Percentiles rank a stretch among this genome's conserved stretches.
phyloP scores from a whole-genome alignment of 2,888 invertebrate genomes.

The Trichogramma dendrolimi region DNA sequence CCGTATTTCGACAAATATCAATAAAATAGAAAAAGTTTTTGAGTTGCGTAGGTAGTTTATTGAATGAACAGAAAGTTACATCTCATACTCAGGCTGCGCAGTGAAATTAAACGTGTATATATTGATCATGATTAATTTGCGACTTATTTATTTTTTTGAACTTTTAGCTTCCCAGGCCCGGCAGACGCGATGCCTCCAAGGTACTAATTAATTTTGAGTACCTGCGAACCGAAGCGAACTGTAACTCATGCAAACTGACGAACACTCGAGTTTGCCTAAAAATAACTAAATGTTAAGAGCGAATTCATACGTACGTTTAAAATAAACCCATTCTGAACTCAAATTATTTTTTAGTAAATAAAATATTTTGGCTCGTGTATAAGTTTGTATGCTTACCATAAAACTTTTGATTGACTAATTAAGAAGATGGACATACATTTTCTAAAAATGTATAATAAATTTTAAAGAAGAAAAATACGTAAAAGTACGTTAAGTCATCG shows the following conservation, averaged over 20 bases:
- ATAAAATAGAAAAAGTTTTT: neutral
- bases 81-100: slow-evolving; percentile 46
- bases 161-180: slow-evolving; percentile 54
- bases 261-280: slow-evolving; percentile 1
- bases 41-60: no score
- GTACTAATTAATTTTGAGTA: slow-evolving; percentile 43
- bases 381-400: neutral
- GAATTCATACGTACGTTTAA: slow-evolving; percentile 28
- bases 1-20: neutral
- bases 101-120: slow-evolving; percentile 13
- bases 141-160: slow-evolving; percentile 50
- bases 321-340: slow-evolving; percentile 15
- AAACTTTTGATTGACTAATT: no score
- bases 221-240: slow-evolving; percentile 33
- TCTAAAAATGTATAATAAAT: no score
- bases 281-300: slow-evolving; percentile 26
- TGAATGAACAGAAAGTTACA: slow-evolving; percentile 41
- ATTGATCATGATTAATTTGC: slow-evolving; percentile 44
- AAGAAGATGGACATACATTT: no score
- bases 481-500: no score
- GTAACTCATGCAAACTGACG: slow-evolving; percentile 29
- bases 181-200: slow-evolving; percentile 53
- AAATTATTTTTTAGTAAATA: neutral
- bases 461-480: no score
- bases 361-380: slow-evolving; percentile 21